These are phyloP conservation scores for Scolopax rusticola DNA, from an alignment of 2,797 vertebrate species.

Conservation along the genomic window DNA sequence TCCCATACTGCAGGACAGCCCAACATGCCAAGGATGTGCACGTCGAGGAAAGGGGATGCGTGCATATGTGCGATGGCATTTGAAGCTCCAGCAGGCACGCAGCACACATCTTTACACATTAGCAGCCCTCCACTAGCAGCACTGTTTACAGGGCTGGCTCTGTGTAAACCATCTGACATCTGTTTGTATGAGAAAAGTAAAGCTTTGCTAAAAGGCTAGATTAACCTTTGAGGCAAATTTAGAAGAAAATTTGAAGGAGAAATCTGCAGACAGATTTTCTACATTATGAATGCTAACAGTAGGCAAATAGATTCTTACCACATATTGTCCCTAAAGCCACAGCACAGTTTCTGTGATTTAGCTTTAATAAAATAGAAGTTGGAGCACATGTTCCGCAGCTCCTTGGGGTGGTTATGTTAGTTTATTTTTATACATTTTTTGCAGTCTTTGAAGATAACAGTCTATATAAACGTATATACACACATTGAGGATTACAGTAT, in stretches of 20 bases:
- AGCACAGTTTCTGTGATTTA: not conserved
- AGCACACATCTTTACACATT: constrained; percentile 11
- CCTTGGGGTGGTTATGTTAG: not conserved
- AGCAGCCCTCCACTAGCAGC: not conserved
- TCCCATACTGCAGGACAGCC: not conserved
- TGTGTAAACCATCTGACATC: constrained; percentile 50
- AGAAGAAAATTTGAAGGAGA: constrained; percentile 33
- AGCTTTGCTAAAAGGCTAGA: constrained; percentile 42
- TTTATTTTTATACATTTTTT: not conserved
- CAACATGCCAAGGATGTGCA: not conserved
- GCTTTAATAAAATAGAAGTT: not conserved
- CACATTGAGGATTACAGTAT: not conserved
- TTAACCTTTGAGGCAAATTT: constrained; percentile 44
- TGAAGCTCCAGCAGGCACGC: not conserved
- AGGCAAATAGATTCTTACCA: not conserved
- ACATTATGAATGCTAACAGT: not conserved
- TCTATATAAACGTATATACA: not conserved
- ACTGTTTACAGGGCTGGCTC: not conserved
- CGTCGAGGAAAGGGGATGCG: rapidly evolving
- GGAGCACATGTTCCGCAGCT: not conserved
- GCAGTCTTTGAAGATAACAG: not conserved
- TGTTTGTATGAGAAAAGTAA: constrained; percentile 55
- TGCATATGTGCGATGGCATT: not conserved
- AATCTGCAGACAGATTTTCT: constrained; percentile 8
- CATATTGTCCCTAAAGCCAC: not conserved